Conservation (phyloP, 2,113 vertebrate species). For the Xenopus laevis region DNA sequence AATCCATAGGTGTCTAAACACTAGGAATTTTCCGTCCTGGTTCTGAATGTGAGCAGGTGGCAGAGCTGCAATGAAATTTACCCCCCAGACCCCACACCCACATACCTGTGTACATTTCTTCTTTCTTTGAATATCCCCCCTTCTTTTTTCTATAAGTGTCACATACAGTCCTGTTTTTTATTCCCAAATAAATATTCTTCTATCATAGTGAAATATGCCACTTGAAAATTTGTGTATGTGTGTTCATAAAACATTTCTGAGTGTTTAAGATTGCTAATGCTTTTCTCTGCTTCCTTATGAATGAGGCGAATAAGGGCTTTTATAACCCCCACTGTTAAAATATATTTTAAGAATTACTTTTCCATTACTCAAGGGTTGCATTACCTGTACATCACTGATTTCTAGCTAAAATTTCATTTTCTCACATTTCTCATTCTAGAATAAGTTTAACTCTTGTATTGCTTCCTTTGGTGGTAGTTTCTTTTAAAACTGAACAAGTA, state of each 20-base stretch:
- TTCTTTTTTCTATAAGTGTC: too few relatives aligned
- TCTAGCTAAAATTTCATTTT: constrained; percentile 42
- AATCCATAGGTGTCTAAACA: too few relatives aligned
- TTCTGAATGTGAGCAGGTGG: too few relatives aligned
- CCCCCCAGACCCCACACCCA: too few relatives aligned
- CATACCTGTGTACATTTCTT: too few relatives aligned
- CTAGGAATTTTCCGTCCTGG: too few relatives aligned
- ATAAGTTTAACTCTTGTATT: too few relatives aligned
- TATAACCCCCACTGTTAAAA: not conserved
- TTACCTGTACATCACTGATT: constrained; percentile 40
- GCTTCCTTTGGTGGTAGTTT: too few relatives aligned
- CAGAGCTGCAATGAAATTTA: too few relatives aligned
- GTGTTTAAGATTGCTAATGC: constrained; percentile 16
- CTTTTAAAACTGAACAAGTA: too few relatives aligned
- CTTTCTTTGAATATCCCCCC: too few relatives aligned
- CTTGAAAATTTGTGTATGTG: constrained; percentile 1
- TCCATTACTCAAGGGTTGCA: constrained; percentile 37
- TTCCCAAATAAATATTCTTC: not conserved
- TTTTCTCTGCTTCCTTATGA: constrained; percentile 17
- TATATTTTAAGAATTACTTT: constrained; percentile 26
- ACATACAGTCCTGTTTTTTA: not conserved
- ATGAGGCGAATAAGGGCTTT: constrained; percentile 10
- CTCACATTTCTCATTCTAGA: constrained; percentile 23
- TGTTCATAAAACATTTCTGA: constrained; percentile 5
- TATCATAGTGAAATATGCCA: not conserved